Evolutionary conservation across 2,113 vertebrate genomes (phyloP).

Genomic region (Amblyopsis rosae): DNA sequence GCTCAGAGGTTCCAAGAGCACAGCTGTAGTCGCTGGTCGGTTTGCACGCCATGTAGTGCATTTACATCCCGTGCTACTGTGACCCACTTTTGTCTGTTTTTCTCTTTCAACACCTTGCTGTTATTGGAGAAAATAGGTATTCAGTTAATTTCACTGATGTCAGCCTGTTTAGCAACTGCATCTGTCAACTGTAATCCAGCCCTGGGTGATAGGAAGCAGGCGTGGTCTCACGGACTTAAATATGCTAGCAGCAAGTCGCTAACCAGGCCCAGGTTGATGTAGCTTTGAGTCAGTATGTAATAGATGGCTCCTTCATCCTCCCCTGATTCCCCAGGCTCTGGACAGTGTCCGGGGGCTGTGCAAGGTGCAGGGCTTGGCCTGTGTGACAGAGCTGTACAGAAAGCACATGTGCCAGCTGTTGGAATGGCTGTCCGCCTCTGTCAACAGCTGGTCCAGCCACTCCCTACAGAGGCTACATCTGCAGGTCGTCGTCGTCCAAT

Average conservation of each 20-base stretch:
- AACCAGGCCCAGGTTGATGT: too few species aligned
- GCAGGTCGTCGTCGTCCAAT: slow-evolving; percentile 78
- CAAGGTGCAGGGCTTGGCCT: slow-evolving; percentile 68
- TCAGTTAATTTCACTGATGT: too few species aligned
- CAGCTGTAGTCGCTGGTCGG: slow-evolving; percentile 16
- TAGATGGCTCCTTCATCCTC: not conserved
- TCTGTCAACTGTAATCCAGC: too few species aligned
- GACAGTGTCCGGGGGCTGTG: slow-evolving; percentile 76
- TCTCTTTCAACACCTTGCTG: not conserved
- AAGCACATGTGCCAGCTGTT: slow-evolving; percentile 82
- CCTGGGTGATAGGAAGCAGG: too few species aligned
- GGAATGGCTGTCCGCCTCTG: slow-evolving; percentile 78
- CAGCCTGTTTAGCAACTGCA: too few species aligned
- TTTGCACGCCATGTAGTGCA: not conserved
- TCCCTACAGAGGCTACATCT: slow-evolving; percentile 84
- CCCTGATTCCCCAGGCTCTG: slow-evolving; percentile 74
- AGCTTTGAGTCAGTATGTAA: too few species aligned
- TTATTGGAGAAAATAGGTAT: too few species aligned
- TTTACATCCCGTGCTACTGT: not conserved
- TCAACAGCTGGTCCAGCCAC: slow-evolving; percentile 79
- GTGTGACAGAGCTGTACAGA: slow-evolving; percentile 75
- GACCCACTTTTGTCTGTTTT: slow-evolving; percentile 1
- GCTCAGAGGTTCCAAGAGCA: slow-evolving; percentile 16
- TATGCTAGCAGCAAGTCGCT: too few species aligned
- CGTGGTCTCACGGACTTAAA: too few species aligned